Evolutionary conservation across 2,888 invertebrate genomes (phyloP), one percentile per base, ranked within the genome.

Genomic region (Apotomis turbidana): DNA sequence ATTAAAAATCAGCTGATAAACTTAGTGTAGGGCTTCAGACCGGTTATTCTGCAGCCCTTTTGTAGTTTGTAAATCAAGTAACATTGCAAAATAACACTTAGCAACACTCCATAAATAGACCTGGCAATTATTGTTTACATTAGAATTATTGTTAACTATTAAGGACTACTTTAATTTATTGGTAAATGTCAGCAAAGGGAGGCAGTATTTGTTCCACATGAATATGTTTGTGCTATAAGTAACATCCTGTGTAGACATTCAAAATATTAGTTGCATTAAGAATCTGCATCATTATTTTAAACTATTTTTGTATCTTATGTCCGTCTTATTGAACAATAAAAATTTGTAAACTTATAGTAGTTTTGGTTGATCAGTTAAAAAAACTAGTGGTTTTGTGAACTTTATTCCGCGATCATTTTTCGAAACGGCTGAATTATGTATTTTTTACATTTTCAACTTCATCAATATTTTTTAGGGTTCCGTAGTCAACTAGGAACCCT

Each of bases 251-350:
- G 52, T 63, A 54, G 60, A 63, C 62, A 36, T 72, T 72, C 78
- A 77, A 77, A 79, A 78, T 79, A 76, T 74, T 76, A 77, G 77
- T 78, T 76, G 80, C 77, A 77, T 80, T 82, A 82, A 84, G 85
- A 85, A 87, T 84, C 86, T 88, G 83, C 81, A 80, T 80, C 83
- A 85, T 88, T 84, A 85, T 85, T 88, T 88, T 84, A 85, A 88
- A 83, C 83, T 90, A 90, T 90, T 90, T 91, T 91, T 91, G 89
- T 91, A 91, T 88, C 83, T 85, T 90, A 87, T 84, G 87, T 90
- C 90, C 89, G 86, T 83, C 79, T 85, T 85, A 84, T 84, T 76
- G 78, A 85, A 84, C 82, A 90, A 89, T 90, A 89, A 88, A 88
- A 88, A 87, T 80, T 84, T 83, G 78, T 79, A 77, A 84, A 81